Base-by-base conservation (phyloP, 2,797 vertebrate genomes). In the Acipenser oxyrinchus region DNA sequence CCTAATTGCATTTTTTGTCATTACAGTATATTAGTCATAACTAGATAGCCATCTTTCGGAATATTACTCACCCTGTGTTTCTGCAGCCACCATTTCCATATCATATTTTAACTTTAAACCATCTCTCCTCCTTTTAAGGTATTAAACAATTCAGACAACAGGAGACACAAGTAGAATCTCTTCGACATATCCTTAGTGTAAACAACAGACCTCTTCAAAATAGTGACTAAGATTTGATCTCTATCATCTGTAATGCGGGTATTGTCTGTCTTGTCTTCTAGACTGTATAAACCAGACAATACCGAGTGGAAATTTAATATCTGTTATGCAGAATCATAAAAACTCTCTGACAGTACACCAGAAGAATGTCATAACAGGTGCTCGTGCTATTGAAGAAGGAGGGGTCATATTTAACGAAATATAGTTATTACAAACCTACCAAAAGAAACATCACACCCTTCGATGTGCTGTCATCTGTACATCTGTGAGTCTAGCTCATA, bases 1-100 rank as follows among this genome's bases (percentile, higher is more conserved):
- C 23, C 23, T 85, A 82, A 84, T 82, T 74, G 72, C 82, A 79
- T 79, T 75, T 72, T 81, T 81, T 18, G 77, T 76, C 80, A 78
- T 83, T 83, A 83, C 86, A 82, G 85, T 81, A 88, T 83, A 83
- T 82, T 79, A 82, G 75, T 77, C 65, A 55, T 73, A 76, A 77
- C 23, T 37, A 37, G 23, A 70, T 73, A 74, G 77, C 79, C 74
- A 80, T 82, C 77, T 82, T 71, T 60, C 7, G 58, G 72, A 75
- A 69, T 77, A 64, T 81, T 81, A 80, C 75, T 82, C 83, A 83
- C 68, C 71, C 65, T 67, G 15, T 18, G 15, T 18, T 66, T 64
- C 68, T 68, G 65, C 48, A 62, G 60, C 66, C 58, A 64, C 65
- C 66, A 72, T 67, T 70, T 69, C 71, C 76, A 84, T 86, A 82